A percentile compares a stretch with the other conserved stretches of the same genome.
Evolutionary conservation across 2,797 vertebrate genomes (phyloP).

Genomic region (Pteropus rufus): DNA sequence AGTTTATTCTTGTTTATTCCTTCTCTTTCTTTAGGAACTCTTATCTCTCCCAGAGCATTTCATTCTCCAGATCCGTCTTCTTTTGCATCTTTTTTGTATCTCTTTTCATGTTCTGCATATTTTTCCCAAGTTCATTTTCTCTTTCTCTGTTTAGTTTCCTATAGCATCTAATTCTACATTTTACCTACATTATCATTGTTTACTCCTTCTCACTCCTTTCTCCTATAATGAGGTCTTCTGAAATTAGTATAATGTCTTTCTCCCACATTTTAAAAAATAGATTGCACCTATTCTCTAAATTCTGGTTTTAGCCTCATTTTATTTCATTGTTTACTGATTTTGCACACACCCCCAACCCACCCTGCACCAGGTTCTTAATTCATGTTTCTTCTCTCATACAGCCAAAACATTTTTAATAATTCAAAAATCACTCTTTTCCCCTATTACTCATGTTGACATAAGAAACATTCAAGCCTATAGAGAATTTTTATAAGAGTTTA

Average conservation of each 20-base stretch:
- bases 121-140: neutral
- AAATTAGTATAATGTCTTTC: neutral
- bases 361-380: neutral
- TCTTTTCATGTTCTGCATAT: neutral
- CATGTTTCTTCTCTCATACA: neutral
- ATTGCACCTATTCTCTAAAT: neutral
- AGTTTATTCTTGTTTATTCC: neutral
- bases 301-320: conserved; percentile 16
- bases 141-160: neutral
- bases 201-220: neutral
- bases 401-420: neutral
- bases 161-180: neutral
- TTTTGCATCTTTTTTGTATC: neutral
- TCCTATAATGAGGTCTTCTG: neutral
- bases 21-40: neutral
- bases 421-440: neutral
- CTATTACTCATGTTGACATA: neutral
- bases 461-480: neutral
- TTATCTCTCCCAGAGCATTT: neutral
- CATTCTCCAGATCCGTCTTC: neutral
- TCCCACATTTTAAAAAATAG: neutral
- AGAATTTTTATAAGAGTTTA: neutral
- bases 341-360: neutral
- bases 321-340: conserved; percentile 14
- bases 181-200: neutral